Conservation (phyloP, 2,888 invertebrate genomes). For the Heterodera filipjevi region DNA sequence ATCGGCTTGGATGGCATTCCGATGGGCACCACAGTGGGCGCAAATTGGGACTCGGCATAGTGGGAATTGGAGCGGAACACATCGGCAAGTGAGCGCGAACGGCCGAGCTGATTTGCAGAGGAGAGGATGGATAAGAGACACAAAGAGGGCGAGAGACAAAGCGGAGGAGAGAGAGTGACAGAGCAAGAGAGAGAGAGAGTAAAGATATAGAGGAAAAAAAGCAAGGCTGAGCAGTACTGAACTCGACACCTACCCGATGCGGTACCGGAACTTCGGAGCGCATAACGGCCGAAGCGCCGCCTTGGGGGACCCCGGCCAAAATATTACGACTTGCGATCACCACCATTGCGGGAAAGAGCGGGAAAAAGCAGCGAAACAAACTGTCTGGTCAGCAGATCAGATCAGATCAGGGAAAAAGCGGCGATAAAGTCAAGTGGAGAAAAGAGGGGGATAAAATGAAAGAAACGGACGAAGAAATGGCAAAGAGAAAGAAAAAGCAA, state of each 20-base stretch:
- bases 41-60: slow-evolving; percentile 11
- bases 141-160: too few relatives aligned
- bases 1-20: slow-evolving; percentile 25
- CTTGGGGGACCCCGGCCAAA: not conserved
- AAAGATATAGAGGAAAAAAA: too few relatives aligned
- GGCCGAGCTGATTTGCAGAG: slow-evolving; percentile 6
- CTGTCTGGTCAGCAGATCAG: not conserved
- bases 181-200: too few relatives aligned
- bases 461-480: not conserved
- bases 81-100: slow-evolving; percentile 19
- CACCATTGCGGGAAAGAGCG: not conserved
- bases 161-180: too few relatives aligned
- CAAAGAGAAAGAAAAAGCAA: too few relatives aligned
- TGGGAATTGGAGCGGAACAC: slow-evolving; percentile 1
- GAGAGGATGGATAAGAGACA: too few relatives aligned
- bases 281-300: slow-evolving; percentile 6
- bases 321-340: slow-evolving; percentile 9
- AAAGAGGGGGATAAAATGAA: not conserved
- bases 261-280: slow-evolving; percentile 4
- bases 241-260: not conserved
- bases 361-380: not conserved
- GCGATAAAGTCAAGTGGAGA: not conserved
- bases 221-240: not conserved
- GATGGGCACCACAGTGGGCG: slow-evolving; percentile 20
- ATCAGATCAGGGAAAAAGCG: not conserved